Base-by-base conservation (phyloP, 1,140 invertebrate genomes). In the Eurosta solidaginis region DNA sequence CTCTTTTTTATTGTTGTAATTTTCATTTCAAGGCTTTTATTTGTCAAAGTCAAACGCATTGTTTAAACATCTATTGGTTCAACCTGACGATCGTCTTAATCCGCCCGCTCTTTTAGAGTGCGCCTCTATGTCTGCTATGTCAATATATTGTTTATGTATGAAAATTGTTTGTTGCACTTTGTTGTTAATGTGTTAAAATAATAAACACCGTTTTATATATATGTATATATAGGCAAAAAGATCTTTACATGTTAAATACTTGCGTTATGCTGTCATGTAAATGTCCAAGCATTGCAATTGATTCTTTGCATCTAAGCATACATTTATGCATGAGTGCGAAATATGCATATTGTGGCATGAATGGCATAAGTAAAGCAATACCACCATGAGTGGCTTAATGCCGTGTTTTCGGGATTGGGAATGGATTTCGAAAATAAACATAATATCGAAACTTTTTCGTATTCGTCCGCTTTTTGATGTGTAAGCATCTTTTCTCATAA, bases 131-230 rank as follows among this genome's bases (percentile, higher is more conserved):
- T 74, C 42, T 74, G 73, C 45, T 74, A 20, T 74, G 73, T 74
- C 42, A 45, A 47, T 17, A 33, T 74, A 47, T 6, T 7, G 2
- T 3, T 29, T 10, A 6, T 17, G 82, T 86, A 86, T 86, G 85
- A 82, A 85, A 86, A 86, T 86, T 85, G 83, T 86, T 86, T 86
- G 85, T 86, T 85, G 85, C 85, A 86, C 82, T 84, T 83, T 83
- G 80, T 84, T 86, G 85, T 84, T 86, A 86, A 86, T 86, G 85
- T 86, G 85, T 86, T 86, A 85, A 86, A 86, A 86, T 85, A 86
- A 86, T 86, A 86, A 79, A 59, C 52, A 49, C 63, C 76, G 44
- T 68, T 76, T 79, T 76, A 33, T 33, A 68, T 68, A 68, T 68
- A 68, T 68, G n/a, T n/a, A n/a, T n/a, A n/a, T n/a, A n/a, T n/a